A percentile compares a stretch with the other conserved stretches of the same genome.
These are phyloP conservation scores for Drosophila aff. DNA, from an alignment of 1,140 invertebrate species.

Conservation along the genomic window DNA sequence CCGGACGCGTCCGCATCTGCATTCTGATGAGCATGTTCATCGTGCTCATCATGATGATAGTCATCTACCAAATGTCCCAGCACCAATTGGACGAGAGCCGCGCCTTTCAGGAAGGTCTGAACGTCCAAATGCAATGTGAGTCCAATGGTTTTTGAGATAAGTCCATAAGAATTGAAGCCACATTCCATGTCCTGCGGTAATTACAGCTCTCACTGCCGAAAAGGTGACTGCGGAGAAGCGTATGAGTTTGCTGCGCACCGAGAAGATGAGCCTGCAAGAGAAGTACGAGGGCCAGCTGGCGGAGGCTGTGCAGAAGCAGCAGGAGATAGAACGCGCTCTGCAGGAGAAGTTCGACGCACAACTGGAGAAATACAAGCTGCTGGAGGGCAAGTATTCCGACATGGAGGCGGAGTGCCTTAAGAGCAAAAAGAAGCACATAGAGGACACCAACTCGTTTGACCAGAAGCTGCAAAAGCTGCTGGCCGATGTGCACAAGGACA, in stretches of 20 bases:
- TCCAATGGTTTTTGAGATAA: background rate
- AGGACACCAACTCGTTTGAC: conserved; percentile 66
- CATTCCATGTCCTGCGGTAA: background rate
- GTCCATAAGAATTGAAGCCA: background rate
- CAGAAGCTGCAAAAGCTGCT: conserved; percentile 65
- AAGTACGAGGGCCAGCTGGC: conserved; percentile 84
- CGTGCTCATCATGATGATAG: conserved; percentile 85
- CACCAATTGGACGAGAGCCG: conserved; percentile 86
- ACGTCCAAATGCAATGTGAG: conserved; percentile 86
- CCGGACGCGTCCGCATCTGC: conserved; percentile 86
- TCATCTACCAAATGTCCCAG: conserved; percentile 86
- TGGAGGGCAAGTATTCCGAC: conserved; percentile 77
- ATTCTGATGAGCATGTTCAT: conserved; percentile 85
- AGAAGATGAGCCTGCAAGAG: conserved; percentile 84
- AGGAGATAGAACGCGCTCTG: conserved; percentile 84
- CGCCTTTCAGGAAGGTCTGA: conserved; percentile 86
- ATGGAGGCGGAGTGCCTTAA: conserved; percentile 62
- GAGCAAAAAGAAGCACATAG: conserved; percentile 70
- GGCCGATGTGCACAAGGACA: conserved; percentile 67
- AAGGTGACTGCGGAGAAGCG: conserved; percentile 86
- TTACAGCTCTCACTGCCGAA: conserved; percentile 77
- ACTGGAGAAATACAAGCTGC: conserved; percentile 85
- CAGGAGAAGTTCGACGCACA: conserved; percentile 84
- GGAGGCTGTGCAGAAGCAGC: conserved; percentile 82
- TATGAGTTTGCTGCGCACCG: conserved; percentile 85